Percentiles rank a stretch among this genome's conserved stretches.
phyloP scores from a whole-genome alignment of 1,140 invertebrate genomes.

The Ganaspis sp. region DNA sequence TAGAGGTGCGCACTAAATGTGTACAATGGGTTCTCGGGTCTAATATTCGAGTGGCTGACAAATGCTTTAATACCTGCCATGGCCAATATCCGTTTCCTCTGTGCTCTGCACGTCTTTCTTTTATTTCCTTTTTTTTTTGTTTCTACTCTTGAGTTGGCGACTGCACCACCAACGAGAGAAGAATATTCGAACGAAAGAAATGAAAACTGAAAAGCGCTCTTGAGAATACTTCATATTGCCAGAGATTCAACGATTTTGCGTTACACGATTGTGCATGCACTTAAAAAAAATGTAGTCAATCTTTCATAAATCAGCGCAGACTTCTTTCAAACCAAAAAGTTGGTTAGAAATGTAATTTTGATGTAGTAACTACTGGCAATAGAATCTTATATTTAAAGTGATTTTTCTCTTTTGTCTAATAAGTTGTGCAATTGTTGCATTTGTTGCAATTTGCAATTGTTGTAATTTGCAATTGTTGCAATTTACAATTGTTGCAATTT shows the following conservation, averaged over 20 bases:
- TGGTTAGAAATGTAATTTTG: too few relatives aligned
- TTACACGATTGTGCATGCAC: neutral
- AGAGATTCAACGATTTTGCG: neutral
- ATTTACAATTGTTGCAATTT: too few relatives aligned
- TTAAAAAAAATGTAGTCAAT: neutral
- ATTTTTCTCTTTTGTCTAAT: too few relatives aligned
- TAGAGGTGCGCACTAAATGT: slow-evolving; percentile 67
- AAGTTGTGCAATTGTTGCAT: too few relatives aligned
- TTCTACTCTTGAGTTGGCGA: slow-evolving; percentile 10
- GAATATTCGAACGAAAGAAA: neutral
- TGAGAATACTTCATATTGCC: neutral
- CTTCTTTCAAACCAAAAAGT: too few relatives aligned
- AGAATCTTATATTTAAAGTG: too few relatives aligned
- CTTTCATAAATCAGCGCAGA: neutral
- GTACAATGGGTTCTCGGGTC: slow-evolving; percentile 53
- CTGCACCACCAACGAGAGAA: neutral
- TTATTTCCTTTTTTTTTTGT: slow-evolving; percentile 38
- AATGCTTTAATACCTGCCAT: slow-evolving; percentile 72
- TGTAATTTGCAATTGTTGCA: too few relatives aligned
- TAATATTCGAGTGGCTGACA: slow-evolving; percentile 69
- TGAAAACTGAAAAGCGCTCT: neutral
- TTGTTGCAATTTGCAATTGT: too few relatives aligned
- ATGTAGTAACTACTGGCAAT: too few relatives aligned
- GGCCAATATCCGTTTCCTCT: slow-evolving; percentile 55
- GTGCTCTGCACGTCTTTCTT: slow-evolving; percentile 39